Conservation (phyloP, 2,797 vertebrate genomes). For the Rhabdophis nuchalis region DNA sequence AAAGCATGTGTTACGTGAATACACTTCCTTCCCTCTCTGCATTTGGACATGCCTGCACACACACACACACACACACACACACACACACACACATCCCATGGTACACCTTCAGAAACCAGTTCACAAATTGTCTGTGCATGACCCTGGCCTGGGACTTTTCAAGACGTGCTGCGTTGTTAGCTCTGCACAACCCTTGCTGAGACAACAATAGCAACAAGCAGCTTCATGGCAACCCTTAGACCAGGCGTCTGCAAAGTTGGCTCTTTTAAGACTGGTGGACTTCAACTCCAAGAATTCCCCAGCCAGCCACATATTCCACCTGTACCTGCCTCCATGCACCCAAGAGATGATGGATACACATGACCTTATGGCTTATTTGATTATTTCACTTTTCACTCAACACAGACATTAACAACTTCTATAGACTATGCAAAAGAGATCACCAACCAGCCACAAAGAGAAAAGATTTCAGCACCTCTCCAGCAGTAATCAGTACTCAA, state of each 20-base stretch:
- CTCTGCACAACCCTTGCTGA: background rate
- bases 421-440: no score
- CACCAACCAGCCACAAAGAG: no score
- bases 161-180: background rate
- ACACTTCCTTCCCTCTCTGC: background rate
- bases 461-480: no score
- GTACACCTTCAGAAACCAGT: background rate
- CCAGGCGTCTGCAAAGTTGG: no score
- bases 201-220: background rate
- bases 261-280: no score
- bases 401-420: no score
- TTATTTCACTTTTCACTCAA: background rate
- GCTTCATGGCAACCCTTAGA: background rate
- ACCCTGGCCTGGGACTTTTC: background rate
- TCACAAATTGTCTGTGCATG: no score
- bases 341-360: background rate
- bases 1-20: background rate
- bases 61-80: background rate
- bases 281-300: background rate
- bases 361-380: background rate
- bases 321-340: background rate
- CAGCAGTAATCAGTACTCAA: no score
- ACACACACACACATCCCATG: background rate
- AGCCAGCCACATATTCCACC: background rate
- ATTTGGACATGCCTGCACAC: background rate